Evolutionary conservation across 1,140 invertebrate genomes (phyloP).

Genomic region (Trichomalopsis sarcophagae): DNA sequence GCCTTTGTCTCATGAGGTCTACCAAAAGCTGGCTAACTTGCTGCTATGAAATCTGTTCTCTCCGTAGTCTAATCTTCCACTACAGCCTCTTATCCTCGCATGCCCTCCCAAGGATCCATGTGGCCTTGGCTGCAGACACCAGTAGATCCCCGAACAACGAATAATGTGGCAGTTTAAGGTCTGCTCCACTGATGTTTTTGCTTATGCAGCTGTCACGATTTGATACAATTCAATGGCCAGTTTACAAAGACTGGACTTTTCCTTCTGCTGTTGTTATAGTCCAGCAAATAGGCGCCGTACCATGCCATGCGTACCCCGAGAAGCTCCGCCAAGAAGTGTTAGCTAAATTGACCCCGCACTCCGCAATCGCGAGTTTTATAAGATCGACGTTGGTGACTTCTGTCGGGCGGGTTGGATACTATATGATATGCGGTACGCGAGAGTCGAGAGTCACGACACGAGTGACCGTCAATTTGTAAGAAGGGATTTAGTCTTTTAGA

Average conservation of each 20-base stretch:
- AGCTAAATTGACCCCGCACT: conserved; percentile 37
- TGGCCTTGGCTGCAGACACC: conserved; percentile 26
- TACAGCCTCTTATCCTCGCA: conserved; percentile 29
- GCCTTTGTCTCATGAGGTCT: background rate
- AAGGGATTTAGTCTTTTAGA: background rate
- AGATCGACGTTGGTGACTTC: conserved; percentile 22
- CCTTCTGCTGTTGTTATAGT: conserved; percentile 10
- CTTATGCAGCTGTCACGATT: conserved; percentile 19
- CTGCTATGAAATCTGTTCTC: background rate
- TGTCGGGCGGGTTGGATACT: background rate
- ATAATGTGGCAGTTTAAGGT: background rate
- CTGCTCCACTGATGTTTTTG: background rate
- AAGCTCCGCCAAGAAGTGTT: conserved; percentile 23
- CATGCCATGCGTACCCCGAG: conserved; percentile 32
- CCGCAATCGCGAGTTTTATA: conserved; percentile 16
- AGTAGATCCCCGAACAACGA: background rate
- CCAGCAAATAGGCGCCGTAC: conserved; percentile 1
- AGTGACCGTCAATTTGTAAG: background rate
- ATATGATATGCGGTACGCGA: too few relatives aligned
- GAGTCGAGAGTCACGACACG: too few relatives aligned
- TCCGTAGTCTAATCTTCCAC: background rate
- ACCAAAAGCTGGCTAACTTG: background rate
- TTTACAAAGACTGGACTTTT: background rate
- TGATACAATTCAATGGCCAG: conserved; percentile 3
- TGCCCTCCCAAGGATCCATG: conserved; percentile 43